phyloP scores from a whole-genome alignment of 23 tunicate species.

The Trididemnum miniatum region DNA sequence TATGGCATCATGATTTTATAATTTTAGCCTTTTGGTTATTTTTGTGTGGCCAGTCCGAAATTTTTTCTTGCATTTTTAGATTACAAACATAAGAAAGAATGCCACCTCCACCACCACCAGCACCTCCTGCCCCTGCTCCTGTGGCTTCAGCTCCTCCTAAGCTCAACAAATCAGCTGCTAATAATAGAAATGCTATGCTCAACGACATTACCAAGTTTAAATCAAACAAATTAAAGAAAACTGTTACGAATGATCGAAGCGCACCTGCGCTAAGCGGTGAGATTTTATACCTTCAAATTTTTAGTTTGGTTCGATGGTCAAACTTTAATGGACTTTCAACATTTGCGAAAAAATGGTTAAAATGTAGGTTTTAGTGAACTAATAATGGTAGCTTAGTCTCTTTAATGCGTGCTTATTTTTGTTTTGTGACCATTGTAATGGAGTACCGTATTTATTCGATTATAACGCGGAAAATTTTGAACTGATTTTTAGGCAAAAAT shows the following conservation, averaged over 20 bases:
- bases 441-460: too few species aligned
- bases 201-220: slow-evolving; percentile 68
- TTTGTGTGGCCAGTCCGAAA: not conserved
- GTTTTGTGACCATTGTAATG: too few species aligned
- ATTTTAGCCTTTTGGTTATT: not conserved
- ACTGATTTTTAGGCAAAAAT: too few species aligned
- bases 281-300: too few species aligned
- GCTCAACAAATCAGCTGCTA: slow-evolving; percentile 55
- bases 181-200: slow-evolving; percentile 64
- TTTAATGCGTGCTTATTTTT: too few species aligned
- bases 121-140: slow-evolving; percentile 59
- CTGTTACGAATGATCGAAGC: slow-evolving; percentile 78
- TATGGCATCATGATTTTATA: too few species aligned
- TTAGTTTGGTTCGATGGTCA: too few species aligned
- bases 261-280: slow-evolving; percentile 52
- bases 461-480: too few species aligned
- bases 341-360: too few species aligned
- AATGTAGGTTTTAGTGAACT: too few species aligned
- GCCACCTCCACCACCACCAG: slow-evolving; percentile 81
- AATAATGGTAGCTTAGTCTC: too few species aligned
- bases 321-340: too few species aligned
- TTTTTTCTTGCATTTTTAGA: not conserved
- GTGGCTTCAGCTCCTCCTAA: slow-evolving; percentile 47
- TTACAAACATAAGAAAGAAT: slow-evolving; percentile 1
- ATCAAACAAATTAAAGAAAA: slow-evolving; percentile 75